Evolutionary conservation across 2,888 invertebrate genomes (phyloP).

Genomic region (Cephus rjabovi): DNA sequence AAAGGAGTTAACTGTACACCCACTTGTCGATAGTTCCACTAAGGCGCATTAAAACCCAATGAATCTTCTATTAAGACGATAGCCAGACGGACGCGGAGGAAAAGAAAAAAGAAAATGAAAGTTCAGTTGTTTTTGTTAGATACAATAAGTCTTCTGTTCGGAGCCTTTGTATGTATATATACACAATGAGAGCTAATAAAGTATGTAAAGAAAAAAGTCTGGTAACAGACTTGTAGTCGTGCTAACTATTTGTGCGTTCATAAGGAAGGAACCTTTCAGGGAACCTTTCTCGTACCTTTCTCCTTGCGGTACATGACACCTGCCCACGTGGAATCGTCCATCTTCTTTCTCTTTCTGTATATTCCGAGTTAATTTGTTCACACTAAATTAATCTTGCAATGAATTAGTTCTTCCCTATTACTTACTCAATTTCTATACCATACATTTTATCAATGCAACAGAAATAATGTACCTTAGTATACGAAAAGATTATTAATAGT

Average conservation of each 20-base stretch:
- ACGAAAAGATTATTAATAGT: no score
- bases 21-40: background rate
- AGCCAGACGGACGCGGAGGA: background rate
- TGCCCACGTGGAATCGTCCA: background rate
- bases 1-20: background rate
- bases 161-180: constrained; percentile 7
- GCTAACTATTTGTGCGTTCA: constrained; percentile 54
- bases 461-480: background rate
- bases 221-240: constrained; percentile 41
- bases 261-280: constrained; percentile 29
- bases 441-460: background rate
- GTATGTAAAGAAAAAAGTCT: constrained; percentile 55
- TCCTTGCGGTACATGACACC: background rate
- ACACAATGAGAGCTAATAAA: constrained; percentile 53
- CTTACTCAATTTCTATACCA: background rate
- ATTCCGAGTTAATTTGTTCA: background rate
- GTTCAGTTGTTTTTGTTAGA: constrained; percentile 25
- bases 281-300: constrained; percentile 2
- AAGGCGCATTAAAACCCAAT: background rate
- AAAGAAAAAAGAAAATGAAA: constrained; percentile 10
- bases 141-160: constrained; percentile 49
- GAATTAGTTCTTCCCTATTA: background rate
- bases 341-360: background rate
- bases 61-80: background rate
- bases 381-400: background rate